Base-by-base conservation (phyloP, 2,797 vertebrate species). In the Acridotheres tristis region DNA sequence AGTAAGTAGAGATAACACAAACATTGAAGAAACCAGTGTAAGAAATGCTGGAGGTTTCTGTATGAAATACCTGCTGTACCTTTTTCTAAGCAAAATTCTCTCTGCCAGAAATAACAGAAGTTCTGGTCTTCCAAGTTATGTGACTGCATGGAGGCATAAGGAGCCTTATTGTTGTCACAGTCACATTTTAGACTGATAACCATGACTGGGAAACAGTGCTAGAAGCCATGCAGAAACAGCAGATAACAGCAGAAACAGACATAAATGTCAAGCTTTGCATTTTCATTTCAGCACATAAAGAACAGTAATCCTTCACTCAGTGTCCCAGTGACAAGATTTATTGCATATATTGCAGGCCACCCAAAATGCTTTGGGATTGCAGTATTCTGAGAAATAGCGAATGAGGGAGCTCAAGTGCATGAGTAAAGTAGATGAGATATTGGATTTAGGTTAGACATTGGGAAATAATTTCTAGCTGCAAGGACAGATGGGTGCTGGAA, bases 211-310 rank as follows among this genome's bases (percentile, higher is more conserved):
- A 83, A 85, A 85, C 61, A 85, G 61, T 85, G 68, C 80, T 84
- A 43, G 72, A 92, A 95, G 90, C 74, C 68, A 87, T 61, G 48
- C 59, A 96, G 67, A 87, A 90, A 65, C 48, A 82, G 88, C 74
- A 89, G 90, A 94, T 90, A 96, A 94, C 77, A 65, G 82, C 89
- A 83, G 88, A 89, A 94, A 78, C 45, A 89, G 74, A 73, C 85
- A 91, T 71, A 96, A 91, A 89, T 90, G 89, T 84, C 78, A 92
- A 86, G 54, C 69, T 96, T 92, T 94, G 91, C 82, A 95, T 94
- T 95, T 94, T 95, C 79, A 75, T 94, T 95, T 93, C 3, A 1
- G 67, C 65, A 54, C 68, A 43, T 95, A 90, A 87, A 83, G 81
- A 94, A 88, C 57, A 61, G 88, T 43, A 94, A 88, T 96, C 84